Base-by-base conservation (phyloP, 2,113 vertebrate species). In the Phoxinus phoxinus region DNA sequence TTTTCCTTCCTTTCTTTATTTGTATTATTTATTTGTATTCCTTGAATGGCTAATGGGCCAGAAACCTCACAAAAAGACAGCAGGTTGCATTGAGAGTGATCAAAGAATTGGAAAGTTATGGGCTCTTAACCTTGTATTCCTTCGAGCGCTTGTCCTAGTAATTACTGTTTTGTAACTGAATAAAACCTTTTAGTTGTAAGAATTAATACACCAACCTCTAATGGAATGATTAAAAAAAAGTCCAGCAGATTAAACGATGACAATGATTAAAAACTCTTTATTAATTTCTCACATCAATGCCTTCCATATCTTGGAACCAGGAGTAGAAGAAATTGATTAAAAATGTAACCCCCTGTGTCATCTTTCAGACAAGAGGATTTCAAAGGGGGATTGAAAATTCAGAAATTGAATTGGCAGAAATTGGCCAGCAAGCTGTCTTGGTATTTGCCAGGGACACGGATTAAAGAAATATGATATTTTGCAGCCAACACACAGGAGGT, bases 351-450 rank as follows among this genome's bases (percentile, higher is more conserved):
- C 67, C 48, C 21, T 17, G 35, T 80, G 75, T 86, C 58, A 58
- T 67, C 41, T 80, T 88, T 51, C 48, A 73, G 56, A 51, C 78
- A 46, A 23, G 48, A 59, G 53, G 46, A 84, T 88, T 86, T 86
- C 46, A 84, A 83, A 53, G 67, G 75, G 56, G 67, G n/a, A n/a
- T n/a, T n/a, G n/a, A n/a, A n/a, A n/a, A n/a, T n/a, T n/a, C n/a
- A n/a, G n/a, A n/a, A n/a, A n/a, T n/a, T n/a, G n/a, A n/a, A 84
- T 74, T 86, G 67, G 35, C 75, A 86, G 81, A 69, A 88, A 84
- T 84, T 86, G 81, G 81, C 81, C 77, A 56, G 65, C 74, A 74
- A 53, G 30, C 32, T 32, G 74, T 88, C n/a, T 61, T 23, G 8
- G 73, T 65, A 67, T 83, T 80, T 73, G 58, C 81, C 85, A 73